Percentiles rank a stretch among this genome's conserved stretches.
Conservation (phyloP, 2,113 vertebrate genomes). For the Prolemur simus region DNA sequence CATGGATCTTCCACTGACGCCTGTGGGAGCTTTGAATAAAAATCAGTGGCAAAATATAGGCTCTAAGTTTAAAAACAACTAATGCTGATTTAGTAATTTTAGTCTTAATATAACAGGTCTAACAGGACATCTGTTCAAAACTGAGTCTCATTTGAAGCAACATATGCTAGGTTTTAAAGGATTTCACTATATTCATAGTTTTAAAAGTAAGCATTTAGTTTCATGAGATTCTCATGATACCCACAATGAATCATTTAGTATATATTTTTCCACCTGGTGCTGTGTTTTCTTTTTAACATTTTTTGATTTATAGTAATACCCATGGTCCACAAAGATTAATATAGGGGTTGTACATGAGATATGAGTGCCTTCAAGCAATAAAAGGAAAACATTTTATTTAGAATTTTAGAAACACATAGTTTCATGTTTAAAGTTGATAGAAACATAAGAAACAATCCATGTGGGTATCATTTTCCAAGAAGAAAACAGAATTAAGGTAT, state of each 20-base stretch:
- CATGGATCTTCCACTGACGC: slow-evolving; percentile 73
- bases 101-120: slow-evolving; percentile 56
- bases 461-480: slow-evolving; percentile 42
- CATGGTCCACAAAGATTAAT: neutral
- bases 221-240: neutral
- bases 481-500: neutral
- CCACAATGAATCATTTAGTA: neutral
- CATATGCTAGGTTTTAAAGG: slow-evolving; percentile 49
- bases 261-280: neutral
- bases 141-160: slow-evolving; percentile 39
- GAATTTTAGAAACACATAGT: slow-evolving; percentile 7
- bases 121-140: slow-evolving; percentile 53
- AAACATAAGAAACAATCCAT: neutral
- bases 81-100: slow-evolving; percentile 53
- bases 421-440: neutral
- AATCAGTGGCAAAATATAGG: slow-evolving; percentile 52
- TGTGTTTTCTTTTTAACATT: slow-evolving; percentile 19
- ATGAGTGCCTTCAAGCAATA: slow-evolving; percentile 11
- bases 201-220: slow-evolving; percentile 13
- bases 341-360: neutral
- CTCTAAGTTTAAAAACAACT: slow-evolving; percentile 64
- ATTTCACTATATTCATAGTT: slow-evolving; percentile 51
- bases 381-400: neutral
- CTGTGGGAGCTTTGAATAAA: slow-evolving; percentile 66
- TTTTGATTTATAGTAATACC: neutral